phyloP scores from a whole-genome alignment of 2,113 vertebrate genomes.

The Fregata magnificens region DNA sequence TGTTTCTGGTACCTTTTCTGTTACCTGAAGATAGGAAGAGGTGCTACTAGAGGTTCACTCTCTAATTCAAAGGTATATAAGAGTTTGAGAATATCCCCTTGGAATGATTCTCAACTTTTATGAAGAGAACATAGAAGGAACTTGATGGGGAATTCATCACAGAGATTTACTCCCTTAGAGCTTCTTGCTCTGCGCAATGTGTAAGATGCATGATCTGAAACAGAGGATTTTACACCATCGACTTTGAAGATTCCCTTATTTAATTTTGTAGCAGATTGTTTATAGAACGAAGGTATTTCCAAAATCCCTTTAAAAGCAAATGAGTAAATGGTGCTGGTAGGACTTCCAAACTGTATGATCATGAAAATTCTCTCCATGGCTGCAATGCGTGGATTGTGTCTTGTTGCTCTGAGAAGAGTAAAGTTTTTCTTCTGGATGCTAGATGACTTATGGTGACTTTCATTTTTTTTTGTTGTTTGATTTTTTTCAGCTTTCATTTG shows the following conservation, averaged over 20 bases:
- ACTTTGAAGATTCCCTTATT: neutral
- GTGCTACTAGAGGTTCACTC: neutral
- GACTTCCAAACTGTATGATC: neutral
- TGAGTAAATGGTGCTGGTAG: neutral
- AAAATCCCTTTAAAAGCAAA: neutral
- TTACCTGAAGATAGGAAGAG: neutral
- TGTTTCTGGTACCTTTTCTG: neutral
- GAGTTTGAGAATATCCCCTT: neutral
- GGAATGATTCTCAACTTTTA: neutral
- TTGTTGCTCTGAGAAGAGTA: neutral
- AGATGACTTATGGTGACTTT: neutral
- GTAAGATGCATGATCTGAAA: neutral
- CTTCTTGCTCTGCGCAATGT: neutral
- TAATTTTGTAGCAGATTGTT: neutral
- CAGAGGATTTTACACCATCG: neutral
- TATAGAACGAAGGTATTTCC: neutral
- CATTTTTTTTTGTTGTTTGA: neutral
- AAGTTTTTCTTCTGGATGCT: neutral
- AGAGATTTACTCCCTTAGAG: neutral
- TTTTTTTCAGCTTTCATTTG: conserved; percentile 90
- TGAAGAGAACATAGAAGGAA: neutral
- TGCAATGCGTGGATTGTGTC: neutral
- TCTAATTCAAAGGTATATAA: neutral
- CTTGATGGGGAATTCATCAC: neutral
- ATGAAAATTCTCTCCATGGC: neutral